These are phyloP conservation scores for Drosophila buzzatii DNA, from an alignment of 2,888 invertebrate genomes.

Conservation along the genomic window DNA sequence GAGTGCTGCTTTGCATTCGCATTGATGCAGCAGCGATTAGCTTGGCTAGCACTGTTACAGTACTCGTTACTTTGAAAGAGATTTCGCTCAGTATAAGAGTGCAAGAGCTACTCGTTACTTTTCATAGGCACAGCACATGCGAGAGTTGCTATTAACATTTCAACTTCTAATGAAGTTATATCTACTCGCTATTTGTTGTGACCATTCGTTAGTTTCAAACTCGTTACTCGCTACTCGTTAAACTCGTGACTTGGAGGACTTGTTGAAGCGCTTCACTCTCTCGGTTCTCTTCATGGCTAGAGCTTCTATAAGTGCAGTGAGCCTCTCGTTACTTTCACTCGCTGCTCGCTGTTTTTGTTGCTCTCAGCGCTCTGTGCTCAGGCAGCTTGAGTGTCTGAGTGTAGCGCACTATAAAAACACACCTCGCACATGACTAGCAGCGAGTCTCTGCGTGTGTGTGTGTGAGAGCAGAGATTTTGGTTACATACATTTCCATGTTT, in stretches of 20 bases:
- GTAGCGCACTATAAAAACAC: slow-evolving; percentile 42
- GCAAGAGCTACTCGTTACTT: neutral
- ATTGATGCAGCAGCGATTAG: neutral
- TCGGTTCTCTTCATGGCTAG: neutral
- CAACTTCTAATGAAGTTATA: no score
- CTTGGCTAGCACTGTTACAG: neutral
- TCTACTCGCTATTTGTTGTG: neutral
- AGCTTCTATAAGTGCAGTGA: neutral
- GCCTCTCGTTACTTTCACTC: neutral
- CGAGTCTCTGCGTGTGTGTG: slow-evolving; percentile 12
- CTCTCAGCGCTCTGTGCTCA: neutral
- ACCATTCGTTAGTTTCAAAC: neutral
- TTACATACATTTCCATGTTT: slow-evolving; percentile 67
- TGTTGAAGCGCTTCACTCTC: neutral
- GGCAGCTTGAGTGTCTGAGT: slow-evolving; percentile 16
- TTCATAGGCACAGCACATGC: neutral
- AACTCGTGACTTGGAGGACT: neutral
- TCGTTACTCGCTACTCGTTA: neutral
- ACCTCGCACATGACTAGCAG: slow-evolving; percentile 22
- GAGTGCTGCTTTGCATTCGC: neutral
- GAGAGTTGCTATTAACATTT: no score
- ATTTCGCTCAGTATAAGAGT: neutral
- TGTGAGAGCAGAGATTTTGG: slow-evolving; percentile 40
- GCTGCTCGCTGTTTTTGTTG: neutral
- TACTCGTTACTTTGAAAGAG: neutral